phyloP scores from a whole-genome alignment of 2,113 vertebrate species.

The Elachura formosa region DNA sequence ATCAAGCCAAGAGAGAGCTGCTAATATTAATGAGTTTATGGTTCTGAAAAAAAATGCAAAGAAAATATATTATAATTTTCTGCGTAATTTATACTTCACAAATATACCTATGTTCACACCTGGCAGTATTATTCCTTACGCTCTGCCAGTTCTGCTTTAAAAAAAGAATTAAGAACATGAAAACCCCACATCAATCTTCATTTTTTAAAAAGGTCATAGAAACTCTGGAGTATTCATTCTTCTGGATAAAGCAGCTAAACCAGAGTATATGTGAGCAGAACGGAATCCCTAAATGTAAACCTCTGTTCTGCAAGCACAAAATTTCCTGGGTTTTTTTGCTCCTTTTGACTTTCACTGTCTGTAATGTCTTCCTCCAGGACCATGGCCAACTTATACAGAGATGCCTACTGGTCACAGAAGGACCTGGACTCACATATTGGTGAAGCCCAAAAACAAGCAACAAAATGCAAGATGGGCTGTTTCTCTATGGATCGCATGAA shows the following conservation, averaged over 20 bases:
- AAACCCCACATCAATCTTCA: background rate
- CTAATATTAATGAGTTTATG: background rate
- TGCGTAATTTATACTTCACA: background rate
- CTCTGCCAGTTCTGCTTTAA: background rate
- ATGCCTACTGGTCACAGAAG: slow-evolving; percentile 81
- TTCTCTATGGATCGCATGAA: slow-evolving; percentile 72
- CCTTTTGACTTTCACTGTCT: background rate
- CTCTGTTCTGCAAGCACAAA: background rate
- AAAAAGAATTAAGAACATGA: background rate
- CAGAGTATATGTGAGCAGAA: background rate
- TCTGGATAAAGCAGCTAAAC: background rate
- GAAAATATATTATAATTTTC: background rate
- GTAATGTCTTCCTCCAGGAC: slow-evolving; percentile 67
- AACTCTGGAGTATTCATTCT: background rate
- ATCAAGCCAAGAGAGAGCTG: background rate
- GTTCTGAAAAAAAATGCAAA: background rate
- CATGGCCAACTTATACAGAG: slow-evolving; percentile 77
- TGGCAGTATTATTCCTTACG: background rate
- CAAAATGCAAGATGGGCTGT: slow-evolving; percentile 68
- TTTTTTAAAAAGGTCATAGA: background rate
- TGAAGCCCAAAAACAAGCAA: slow-evolving; percentile 72
- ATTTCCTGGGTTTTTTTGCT: background rate
- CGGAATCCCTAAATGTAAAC: background rate
- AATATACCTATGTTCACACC: background rate
- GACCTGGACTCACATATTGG: slow-evolving; percentile 64